These are phyloP conservation scores for Nephrocerus scutellatus DNA, from an alignment of 2,888 invertebrate genomes.

Conservation along the genomic window DNA sequence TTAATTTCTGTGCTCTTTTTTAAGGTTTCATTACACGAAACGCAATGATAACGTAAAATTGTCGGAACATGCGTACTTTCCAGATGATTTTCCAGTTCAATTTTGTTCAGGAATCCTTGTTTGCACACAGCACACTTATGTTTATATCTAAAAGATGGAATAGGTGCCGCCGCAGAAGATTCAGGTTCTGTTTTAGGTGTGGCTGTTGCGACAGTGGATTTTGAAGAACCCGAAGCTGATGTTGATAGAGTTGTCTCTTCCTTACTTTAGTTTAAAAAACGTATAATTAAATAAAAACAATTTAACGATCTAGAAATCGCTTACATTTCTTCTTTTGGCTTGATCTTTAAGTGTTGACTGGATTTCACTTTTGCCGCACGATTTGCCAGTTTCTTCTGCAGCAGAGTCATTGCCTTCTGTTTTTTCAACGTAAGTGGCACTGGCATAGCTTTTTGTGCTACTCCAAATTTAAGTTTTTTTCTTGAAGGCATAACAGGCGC, in stretches of 20 bases:
- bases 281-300: not conserved
- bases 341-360: conserved; percentile 16
- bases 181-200: conserved; percentile 14
- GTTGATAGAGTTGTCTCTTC: conserved; percentile 24
- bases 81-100: conserved; percentile 34
- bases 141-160: conserved; percentile 22
- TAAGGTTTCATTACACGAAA: conserved; percentile 50
- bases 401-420: conserved; percentile 14
- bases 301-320: conserved; percentile 14
- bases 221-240: not conserved
- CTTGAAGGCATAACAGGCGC: conserved; percentile 9
- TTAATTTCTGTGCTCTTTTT: conserved; percentile 39
- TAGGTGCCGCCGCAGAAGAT: too few species aligned
- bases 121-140: conserved; percentile 35
- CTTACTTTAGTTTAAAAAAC: conserved; percentile 28
- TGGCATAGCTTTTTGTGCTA: conserved; percentile 21
- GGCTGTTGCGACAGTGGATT: not conserved
- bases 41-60: conserved; percentile 46
- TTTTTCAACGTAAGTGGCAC: conserved; percentile 8
- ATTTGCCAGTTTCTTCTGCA: conserved; percentile 15
- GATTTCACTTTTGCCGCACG: conserved; percentile 5
- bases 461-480: conserved; percentile 17
- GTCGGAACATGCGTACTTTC: conserved; percentile 33
- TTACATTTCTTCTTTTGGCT: conserved; percentile 34
- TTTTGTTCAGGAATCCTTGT: conserved; percentile 33